phyloP scores from a whole-genome alignment of 2,888 invertebrate genomes.

The Synergus gifuensis region DNA sequence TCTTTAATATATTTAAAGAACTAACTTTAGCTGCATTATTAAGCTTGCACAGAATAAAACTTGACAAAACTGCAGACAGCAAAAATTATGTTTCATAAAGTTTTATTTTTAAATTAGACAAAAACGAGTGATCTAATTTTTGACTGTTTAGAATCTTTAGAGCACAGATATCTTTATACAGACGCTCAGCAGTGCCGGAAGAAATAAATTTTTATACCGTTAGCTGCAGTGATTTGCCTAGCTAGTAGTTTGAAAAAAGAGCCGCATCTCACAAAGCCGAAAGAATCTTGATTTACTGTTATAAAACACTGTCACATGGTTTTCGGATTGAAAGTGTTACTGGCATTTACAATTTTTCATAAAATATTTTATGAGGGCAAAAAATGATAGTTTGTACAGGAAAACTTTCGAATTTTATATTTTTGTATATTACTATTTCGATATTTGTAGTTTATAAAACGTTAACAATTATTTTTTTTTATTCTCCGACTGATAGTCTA shows the following conservation, averaged over 20 bases:
- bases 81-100: not conserved
- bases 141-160: no score
- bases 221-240: not conserved
- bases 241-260: not conserved
- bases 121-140: no score
- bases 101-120: no score
- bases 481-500: no score
- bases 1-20: no score
- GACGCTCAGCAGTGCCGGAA: not conserved
- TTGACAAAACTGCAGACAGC: not conserved
- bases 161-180: not conserved
- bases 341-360: no score
- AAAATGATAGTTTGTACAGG: no score
- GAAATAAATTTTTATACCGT: not conserved
- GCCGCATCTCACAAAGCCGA: not conserved
- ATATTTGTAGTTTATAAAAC: no score
- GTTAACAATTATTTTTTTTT: no score
- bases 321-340: not conserved
- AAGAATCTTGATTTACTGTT: not conserved
- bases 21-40: not conserved
- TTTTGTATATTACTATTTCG: no score
- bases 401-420: no score
- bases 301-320: not conserved
- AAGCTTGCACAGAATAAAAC: not conserved
- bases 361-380: not conserved